Evolutionary conservation across 2,113 vertebrate genomes (phyloP), one percentile per base, ranked within the genome.

Genomic region (Hiodon tergisus): DNA sequence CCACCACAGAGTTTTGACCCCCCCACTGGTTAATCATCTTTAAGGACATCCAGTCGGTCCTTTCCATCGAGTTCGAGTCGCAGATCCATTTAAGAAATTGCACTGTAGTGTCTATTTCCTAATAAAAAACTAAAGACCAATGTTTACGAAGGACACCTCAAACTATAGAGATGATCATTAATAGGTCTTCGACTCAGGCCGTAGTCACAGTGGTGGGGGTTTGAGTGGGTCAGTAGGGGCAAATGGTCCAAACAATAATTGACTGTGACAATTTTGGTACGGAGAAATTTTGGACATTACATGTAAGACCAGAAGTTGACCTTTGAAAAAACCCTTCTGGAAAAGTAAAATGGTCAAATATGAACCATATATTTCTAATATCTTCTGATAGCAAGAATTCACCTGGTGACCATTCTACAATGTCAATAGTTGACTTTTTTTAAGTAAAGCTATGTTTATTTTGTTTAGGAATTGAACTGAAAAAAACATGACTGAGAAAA

Each of bases 1-100:
- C 86, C 16, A 89, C 85, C 74, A 92, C 81, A 0, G 87, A 89
- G 79, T 69, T 92, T 74, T 92, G 87, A 86, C 79, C 31, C 67
- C 52, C 53, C 54, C 70, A 71, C 70, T 52, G 31, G 46, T 31
- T 60, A 52, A 17, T 16, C 17, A 52, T 31, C 13, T 60, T 13
- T 59, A 31, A 31, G 31, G 31, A 6, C 69, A 55, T 70, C 52
- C 57, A 52, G 68, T 52, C 53, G 50, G 8, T 61, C 31, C 62
- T 46, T 65, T 7, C 62, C 62, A n/a, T 13, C 8, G 50, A 14
- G 62, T 17, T 62, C 8, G 50, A 14, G 62, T 17, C 52, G 71
- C 59, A 62, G 62, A 72, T 31, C 13, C 51, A 14, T 51, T 6
- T n/a, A n/a, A 16, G 17, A 14, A 17, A 4, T 62, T 17, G 31